Percentiles rank a stretch among this genome's conserved stretches.
phyloP scores from a whole-genome alignment of 2,888 invertebrate species.

The Xanthorhoe designata region DNA sequence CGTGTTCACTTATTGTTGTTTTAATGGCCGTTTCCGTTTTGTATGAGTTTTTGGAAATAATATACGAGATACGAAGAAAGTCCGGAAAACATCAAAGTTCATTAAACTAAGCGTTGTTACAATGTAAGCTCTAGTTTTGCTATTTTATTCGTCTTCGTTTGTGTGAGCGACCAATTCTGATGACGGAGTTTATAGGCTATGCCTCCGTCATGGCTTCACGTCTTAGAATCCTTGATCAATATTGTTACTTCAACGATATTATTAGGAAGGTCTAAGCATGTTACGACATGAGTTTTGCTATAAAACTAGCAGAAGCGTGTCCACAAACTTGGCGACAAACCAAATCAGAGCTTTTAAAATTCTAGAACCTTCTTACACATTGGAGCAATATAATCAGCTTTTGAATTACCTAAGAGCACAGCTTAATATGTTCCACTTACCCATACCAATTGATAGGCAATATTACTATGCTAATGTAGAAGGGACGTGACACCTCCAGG shows the following conservation, averaged over 20 bases:
- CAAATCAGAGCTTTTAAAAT: constrained; percentile 11
- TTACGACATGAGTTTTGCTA: no score
- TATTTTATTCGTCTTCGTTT: neutral
- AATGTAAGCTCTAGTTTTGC: neutral
- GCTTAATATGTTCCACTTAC: constrained; percentile 34
- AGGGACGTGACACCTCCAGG: constrained; percentile 60
- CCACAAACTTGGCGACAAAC: neutral
- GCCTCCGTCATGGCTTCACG: no score
- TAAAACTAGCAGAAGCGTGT: neutral
- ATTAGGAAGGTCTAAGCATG: no score
- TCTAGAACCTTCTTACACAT: constrained; percentile 17
- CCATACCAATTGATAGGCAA: constrained; percentile 33
- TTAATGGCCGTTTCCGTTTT: constrained; percentile 46
- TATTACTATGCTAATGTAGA: constrained; percentile 62
- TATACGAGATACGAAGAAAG: constrained; percentile 33
- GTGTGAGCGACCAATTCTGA: no score
- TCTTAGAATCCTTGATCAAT: no score
- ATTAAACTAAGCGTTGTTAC: constrained; percentile 8
- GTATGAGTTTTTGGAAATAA: constrained; percentile 44
- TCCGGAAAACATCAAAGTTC: constrained; percentile 31
- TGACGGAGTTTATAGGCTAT: no score
- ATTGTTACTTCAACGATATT: no score
- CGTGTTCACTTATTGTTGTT: constrained; percentile 61
- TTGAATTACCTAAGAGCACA: constrained; percentile 24
- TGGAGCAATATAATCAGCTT: constrained; percentile 25